Evolutionary conservation across 2,113 vertebrate genomes (phyloP), one percentile per base, ranked within the genome.

Genomic region (Perca schrenkii): DNA sequence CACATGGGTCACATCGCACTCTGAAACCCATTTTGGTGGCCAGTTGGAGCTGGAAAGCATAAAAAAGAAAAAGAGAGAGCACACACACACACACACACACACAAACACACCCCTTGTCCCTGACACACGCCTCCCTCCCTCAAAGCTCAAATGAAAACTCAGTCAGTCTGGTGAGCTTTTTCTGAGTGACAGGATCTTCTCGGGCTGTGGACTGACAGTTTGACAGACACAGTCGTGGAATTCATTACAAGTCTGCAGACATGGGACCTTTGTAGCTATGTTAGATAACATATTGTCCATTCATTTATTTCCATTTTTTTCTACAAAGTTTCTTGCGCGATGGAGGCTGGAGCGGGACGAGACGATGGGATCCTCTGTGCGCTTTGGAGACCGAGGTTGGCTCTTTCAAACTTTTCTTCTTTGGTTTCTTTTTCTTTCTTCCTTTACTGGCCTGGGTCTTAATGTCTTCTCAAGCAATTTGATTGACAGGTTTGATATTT

Each of bases 351-450:
- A 63, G 71, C 70, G 8, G 80, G 73, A 82, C 71, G 72, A 60
- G 53, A 72, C 60, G 62, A 82, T 25, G 67, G 86, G 73, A 87
- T 70, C 82, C 64, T 56, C 54, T 31, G 10, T 56, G 86, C 74
- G 79, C 74, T 71, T 15, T 78, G 89, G 88, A 80, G 58, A 80
- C 19, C 79, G 14, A 93, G 93, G 93, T 94, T 75, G 74, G 92
- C n/a, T 34, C 40, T 57, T 74, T 78, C 15, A 34, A 8, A 36
- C 4, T 64, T 54, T 43, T 43, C 13, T 43, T 22, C 17, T 8
- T 0, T 4, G 13, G 0, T 47, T n/a, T 28, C 0, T n/a, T 49
- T 11, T 15, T 47, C 25, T 36, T 61, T 62, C 0, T 53, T 4
- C 1, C 0, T 46, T 19, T 15, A 2, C 4, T 25, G 17, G 2